Evolutionary conservation across 2,113 vertebrate species (phyloP).

Genomic region (Hemicordylus capensis): DNA sequence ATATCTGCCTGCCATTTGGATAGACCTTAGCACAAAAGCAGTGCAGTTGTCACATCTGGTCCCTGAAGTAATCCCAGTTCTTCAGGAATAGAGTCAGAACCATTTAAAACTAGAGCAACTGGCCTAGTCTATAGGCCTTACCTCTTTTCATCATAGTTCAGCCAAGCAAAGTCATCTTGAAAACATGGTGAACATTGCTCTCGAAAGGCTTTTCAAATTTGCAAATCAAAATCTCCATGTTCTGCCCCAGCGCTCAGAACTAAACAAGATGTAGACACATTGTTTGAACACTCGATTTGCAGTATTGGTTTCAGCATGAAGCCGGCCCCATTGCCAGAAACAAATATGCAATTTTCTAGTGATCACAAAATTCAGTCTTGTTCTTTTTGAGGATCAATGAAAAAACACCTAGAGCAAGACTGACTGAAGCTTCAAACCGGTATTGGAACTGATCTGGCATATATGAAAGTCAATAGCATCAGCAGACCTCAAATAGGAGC

Average conservation of each 20-base stretch:
- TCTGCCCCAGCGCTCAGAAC: background rate
- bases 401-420: background rate
- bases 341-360: too few species aligned
- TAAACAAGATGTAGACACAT: background rate
- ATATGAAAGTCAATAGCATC: background rate
- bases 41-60: background rate
- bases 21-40: background rate
- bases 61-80: background rate
- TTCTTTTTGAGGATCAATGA: background rate
- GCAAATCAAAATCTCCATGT: background rate
- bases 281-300: background rate
- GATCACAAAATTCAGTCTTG: too few species aligned
- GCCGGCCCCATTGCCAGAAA: background rate
- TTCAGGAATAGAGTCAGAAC: background rate
- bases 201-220: background rate
- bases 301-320: slow-evolving; percentile 1
- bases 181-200: background rate
- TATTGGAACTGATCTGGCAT: background rate
- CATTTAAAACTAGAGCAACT: background rate
- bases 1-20: background rate
- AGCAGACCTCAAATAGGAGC: background rate
- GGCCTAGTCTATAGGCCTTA: background rate
- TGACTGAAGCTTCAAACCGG: background rate
- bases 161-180: background rate
- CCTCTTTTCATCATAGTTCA: background rate